Base-by-base conservation (phyloP, 2,888 invertebrate genomes). In the Acanthacorydalis orientalis region DNA sequence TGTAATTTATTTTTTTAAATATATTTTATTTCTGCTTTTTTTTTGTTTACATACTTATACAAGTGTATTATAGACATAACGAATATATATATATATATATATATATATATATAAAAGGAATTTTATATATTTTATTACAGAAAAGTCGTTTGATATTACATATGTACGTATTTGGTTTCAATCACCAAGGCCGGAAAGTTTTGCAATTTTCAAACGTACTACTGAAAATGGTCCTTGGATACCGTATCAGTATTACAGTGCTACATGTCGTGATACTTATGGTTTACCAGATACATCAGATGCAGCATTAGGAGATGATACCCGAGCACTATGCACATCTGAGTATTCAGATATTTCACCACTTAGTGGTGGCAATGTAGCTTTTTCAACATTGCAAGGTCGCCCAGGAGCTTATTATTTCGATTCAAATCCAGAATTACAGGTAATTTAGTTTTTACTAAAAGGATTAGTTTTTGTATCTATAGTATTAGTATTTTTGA, bases 341-440 rank as follows among this genome's bases (percentile, higher is more conserved):
- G 96, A 96, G 61, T 97, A 89, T 68, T 95, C 95, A 4, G 97
- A 97, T 60, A 95, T 98, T 54, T 92, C 95, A 0, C 97, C 97
- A 0, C 68, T 97, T 50, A 83, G 87, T 2, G 93, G 90, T 12
- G 97, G 95, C 14, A 91, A 89, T 60, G 90, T 96, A 7, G 86
- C 91, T 8, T 97, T 96, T 68, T 88, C 92, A 10, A 95, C 96
- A 0, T 71, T 96, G 2, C 93, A 93, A 64, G 92, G 93, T 41
- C 71, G 98, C 53, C 96, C 96, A 0, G 90, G 91, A 7, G 91
- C 92, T 11, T 85, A 83, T 58, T 78, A 83, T 50, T 98, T 96
- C 60, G 96, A 96, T 57, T 80, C 82, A 51, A 93, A 88, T 58
- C 72, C 81, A 1, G 86, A 86, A 57, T 70, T 98, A 46, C 96